Evolutionary conservation across 2,113 vertebrate species (phyloP), one percentile per base, ranked within the genome.

Genomic region (Gallinago jamesoni): DNA sequence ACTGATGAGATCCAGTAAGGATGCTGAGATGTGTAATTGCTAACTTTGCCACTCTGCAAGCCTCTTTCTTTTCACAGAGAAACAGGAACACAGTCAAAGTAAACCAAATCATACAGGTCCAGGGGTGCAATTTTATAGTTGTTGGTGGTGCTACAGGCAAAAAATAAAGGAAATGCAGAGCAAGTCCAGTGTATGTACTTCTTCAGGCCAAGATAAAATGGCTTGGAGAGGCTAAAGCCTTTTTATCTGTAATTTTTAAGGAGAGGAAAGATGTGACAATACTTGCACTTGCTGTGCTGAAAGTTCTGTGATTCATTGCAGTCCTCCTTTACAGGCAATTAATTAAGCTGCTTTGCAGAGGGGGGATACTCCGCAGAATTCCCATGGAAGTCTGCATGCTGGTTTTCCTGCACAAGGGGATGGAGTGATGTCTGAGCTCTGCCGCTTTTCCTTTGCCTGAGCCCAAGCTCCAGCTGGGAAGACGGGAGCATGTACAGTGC

Each of bases 401-500:
- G 31, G 4, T 53, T 85, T 11, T 81, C 30, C 55, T 52, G 43
- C 39, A 30, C 7, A 33, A 27, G 41, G 14, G 39, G 20, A 12
- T 50, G 23, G 55, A 84, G 10, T 25, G 8, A 6, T 67, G 27
- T 62, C 31, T 3, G 7, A 30, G n/a, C 56, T 86, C 31, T 47
- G 39, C 68, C 0, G 1, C 59, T 31, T 92, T 87, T 22, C 20
- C 28, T 75, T 82, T 84, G 31, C 67, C 41, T 74, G n/a, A 59
- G 33, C 37, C 30, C 2, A 10, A 50, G 22, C 37, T 37, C 33
- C 20, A 47, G 20, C 67, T 66, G 69, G 37, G 57, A 68, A 47
- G 22, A 15, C 2, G 7, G 21, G 59, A 70, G 12, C 0, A 1
- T 14, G 6, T 43, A 1, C 7, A 39, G 47, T 37, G n/a, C 62